Evolutionary conservation across 1,140 invertebrate genomes (phyloP), one percentile per base, ranked within the genome.

Genomic region (Episyrphus balteatus): DNA sequence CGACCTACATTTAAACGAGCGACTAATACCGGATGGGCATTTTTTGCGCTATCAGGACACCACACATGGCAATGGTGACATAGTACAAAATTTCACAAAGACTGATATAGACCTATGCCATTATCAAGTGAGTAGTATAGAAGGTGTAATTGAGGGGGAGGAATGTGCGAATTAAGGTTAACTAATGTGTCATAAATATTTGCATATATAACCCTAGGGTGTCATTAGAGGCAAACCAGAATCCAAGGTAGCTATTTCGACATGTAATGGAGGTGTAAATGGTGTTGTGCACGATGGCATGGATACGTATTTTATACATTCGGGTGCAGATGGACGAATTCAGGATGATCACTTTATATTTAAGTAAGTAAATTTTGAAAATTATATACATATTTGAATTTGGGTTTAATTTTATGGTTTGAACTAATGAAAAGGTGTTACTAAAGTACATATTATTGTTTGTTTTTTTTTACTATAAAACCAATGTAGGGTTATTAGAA

Each of bases 181-280:
- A 38, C 33, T 32, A 30, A 14, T 47, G 21, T 46, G 12, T 41
- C 12, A 48, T 34, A 12, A 8, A 19, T 9, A 34, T 21, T 31
- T 43, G 37, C 39, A 1, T 48, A 10, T 14, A 33, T 34, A 34
- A 9, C 8, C 12, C 11, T 42, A 84, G 61, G 92, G 92, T 21
- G 79, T 72, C 37, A 75, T 94, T n/a, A 69, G 80, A 50, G 80
- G 76, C 45, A 70, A 78, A 48, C 71, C 75, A 7, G 70, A 76
- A 31, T 92, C 90, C 1, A 86, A 84, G 80, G 89, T 79, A 38
- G 91, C 90, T 0, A 53, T 94, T 13, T 93, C 90, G 39, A 92
- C 89, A 9, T 94, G 92, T 61, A 70, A 73, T 30, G 75, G 75
- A 55, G 82, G 84, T 18, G 68, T 93, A 37, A 81, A 82, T 44